Evolutionary conservation across 2,113 vertebrate species (phyloP).

Genomic region (Ramphastos sulfuratus): DNA sequence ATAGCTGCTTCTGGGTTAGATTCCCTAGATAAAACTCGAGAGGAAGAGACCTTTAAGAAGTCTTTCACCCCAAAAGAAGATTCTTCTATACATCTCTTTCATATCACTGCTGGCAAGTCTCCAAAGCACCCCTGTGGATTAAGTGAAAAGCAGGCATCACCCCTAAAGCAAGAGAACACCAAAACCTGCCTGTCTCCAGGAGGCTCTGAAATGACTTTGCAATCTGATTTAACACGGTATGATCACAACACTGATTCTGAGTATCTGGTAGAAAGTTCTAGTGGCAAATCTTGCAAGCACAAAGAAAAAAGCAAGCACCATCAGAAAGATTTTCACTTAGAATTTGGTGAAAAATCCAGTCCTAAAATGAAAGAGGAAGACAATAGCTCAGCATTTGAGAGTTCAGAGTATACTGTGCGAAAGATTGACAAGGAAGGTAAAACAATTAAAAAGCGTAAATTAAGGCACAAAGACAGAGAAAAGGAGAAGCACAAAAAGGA

Average conservation of each 20-base stretch:
- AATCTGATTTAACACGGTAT: constrained; percentile 83
- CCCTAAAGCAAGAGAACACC: constrained; percentile 93
- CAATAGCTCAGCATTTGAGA: constrained; percentile 82
- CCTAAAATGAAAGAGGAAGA: constrained; percentile 86
- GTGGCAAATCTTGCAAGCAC: constrained; percentile 92
- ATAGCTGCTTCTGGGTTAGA: constrained; percentile 79
- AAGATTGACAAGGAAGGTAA: constrained; percentile 93
- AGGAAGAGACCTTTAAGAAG: constrained; percentile 95
- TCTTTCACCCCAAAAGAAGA: constrained; percentile 97
- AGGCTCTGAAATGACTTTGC: constrained; percentile 81
- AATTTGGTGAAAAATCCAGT: constrained; percentile 84
- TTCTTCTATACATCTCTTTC: constrained; percentile 92
- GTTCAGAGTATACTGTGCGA: constrained; percentile 82
- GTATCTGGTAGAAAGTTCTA: constrained; percentile 89
- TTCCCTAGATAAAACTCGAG: constrained; percentile 85
- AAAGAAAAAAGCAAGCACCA: constrained; percentile 97
- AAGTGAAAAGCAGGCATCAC: constrained; percentile 88
- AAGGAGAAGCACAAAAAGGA: constrained; percentile 94
- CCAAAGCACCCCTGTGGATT: constrained; percentile 91
- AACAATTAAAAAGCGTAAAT: constrained; percentile 94
- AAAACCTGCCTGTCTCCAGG: constrained; percentile 89
- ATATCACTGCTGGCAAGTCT: constrained; percentile 90
- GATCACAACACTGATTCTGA: constrained; percentile 90
- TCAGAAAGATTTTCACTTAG: constrained; percentile 87
- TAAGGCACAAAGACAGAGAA: constrained; percentile 92